These are phyloP conservation scores for Heliconius congener DNA, from an alignment of 1,140 invertebrate genomes.

Conservation along the genomic window DNA sequence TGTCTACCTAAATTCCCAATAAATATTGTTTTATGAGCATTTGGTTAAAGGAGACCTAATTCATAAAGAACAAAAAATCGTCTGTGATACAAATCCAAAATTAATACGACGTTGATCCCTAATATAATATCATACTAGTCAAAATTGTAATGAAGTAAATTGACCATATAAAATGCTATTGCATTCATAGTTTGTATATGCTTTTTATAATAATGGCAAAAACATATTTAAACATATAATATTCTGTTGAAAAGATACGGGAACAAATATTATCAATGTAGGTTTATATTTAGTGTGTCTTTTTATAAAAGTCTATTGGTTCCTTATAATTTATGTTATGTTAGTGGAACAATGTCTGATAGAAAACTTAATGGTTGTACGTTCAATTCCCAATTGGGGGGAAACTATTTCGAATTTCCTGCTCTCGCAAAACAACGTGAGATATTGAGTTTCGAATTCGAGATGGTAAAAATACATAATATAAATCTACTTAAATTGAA, in stretches of 20 bases:
- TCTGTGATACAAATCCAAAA: conserved; percentile 35
- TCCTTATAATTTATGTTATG: neutral
- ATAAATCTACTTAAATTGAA: no score
- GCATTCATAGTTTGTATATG: conserved; percentile 16
- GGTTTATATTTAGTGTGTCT: neutral
- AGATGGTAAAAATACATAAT: no score
- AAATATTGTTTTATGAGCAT: neutral
- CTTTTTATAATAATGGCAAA: conserved; percentile 9
- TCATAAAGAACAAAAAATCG: conserved; percentile 1
- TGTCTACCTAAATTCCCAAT: neutral
- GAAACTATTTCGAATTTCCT: no score
- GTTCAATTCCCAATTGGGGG: no score
- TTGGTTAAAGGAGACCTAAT: neutral
- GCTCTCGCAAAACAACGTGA: no score
- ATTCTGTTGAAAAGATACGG: neutral
- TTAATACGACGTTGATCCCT: conserved; percentile 3
- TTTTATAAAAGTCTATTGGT: neutral
- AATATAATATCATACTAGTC: conserved; percentile 27
- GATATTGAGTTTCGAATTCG: no score
- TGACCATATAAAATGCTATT: conserved; percentile 9
- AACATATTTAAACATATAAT: neutral
- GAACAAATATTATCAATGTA: neutral
- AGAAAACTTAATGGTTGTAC: no score
- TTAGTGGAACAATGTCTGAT: no score
- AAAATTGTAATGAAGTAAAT: conserved; percentile 26